Evolutionary conservation across 2,888 invertebrate species (phyloP), one percentile per base, ranked within the genome.

Genomic region (Drosophila anceps): DNA sequence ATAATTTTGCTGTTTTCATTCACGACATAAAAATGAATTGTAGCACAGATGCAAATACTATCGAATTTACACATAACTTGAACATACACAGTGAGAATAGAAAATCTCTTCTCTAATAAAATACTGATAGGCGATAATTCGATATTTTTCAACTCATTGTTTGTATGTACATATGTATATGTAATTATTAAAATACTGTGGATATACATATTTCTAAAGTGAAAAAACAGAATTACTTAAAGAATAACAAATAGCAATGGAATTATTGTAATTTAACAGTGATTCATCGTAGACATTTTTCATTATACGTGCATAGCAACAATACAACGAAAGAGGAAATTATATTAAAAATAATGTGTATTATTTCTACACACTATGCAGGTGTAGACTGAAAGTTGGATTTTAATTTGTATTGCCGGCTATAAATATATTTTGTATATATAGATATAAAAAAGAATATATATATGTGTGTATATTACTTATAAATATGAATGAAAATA

Each of bases 161-260:
- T 54, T 66, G 71, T 71, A 65, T 65, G 78, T 77, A 68, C 53
- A 64, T 76, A 73, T 76, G 73, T 76, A 77, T 78, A 62, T 76
- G 69, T 69, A 73, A 65, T 77, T 76, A 73, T 69, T 69, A 77
- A 78, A 77, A 62, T 76, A 69, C 78, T 65, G 59, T 69, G 59
- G 78, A 76, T 77, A 76, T 76, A 77, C 76, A 76, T 76, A 76
- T 76, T 77, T 76, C 69, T 57, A 73, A 69, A 69, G 77, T 69
- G 73, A 69, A 69, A 77, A 76, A 76, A 63, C 51, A 73, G 73
- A 69, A 69, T 55, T 43, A 39, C 46, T 73, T 50, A 60, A 37
- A 62, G 37, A 33, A 59, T 44, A 53, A 27, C 57, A 66, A 55
- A 55, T 20, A 63, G 54, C 54, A 67, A 39, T n/a, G 54, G 12